Evolutionary conservation across 2,113 vertebrate species (phyloP).

Genomic region (Tringa solitaria): DNA sequence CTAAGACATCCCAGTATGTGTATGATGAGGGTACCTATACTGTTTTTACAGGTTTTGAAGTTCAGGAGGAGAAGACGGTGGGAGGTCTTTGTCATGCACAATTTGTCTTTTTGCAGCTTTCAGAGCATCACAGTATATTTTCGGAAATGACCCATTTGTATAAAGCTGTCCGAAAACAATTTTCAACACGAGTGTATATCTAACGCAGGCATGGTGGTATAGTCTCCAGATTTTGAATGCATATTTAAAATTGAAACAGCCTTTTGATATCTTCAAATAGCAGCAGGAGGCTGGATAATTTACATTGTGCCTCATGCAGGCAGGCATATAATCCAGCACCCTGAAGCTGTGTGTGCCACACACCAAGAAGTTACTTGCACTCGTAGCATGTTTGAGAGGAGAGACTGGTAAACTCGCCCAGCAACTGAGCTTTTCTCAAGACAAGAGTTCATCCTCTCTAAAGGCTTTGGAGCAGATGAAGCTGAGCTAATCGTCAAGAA

Average conservation of each 20-base stretch:
- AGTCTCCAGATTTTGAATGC: background rate
- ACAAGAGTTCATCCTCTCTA: conserved; percentile 7
- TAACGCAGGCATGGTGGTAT: background rate
- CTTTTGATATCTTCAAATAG: background rate
- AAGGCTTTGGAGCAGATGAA: conserved; percentile 21
- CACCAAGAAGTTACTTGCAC: background rate
- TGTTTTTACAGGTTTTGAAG: background rate
- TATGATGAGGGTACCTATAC: background rate
- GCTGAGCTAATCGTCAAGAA: conserved; percentile 57
- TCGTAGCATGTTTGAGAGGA: background rate
- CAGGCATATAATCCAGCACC: background rate
- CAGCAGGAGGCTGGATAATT: background rate
- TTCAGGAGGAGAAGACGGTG: background rate
- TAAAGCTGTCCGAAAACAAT: background rate
- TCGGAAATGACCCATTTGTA: background rate
- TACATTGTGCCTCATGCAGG: background rate
- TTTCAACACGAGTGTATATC: background rate
- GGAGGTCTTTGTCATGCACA: background rate
- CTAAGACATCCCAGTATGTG: background rate
- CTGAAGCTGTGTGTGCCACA: background rate
- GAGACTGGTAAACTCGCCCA: background rate
- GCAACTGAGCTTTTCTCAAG: background rate
- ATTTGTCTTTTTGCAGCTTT: background rate
- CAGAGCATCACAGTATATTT: background rate
- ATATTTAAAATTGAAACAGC: conserved; percentile 33